Evolutionary conservation across 2,888 invertebrate genomes (phyloP).

Genomic region (Ichneumon xanthorius): DNA sequence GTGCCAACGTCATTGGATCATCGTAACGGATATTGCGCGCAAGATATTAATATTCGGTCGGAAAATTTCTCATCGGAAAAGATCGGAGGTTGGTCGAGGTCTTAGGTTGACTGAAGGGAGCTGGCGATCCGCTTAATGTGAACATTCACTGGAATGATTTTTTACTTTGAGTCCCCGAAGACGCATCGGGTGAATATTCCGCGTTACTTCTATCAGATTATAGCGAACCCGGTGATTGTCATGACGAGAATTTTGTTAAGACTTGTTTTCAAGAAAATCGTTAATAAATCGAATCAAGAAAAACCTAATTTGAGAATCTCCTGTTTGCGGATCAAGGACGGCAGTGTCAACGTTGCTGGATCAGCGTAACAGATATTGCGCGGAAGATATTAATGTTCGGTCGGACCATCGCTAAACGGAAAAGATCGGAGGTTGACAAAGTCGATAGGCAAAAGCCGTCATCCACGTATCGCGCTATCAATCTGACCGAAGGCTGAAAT

Average conservation of each 20-base stretch:
- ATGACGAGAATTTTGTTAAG: neutral
- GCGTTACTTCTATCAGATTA: neutral
- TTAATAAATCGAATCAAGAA: neutral
- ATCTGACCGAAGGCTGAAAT: constrained; percentile 73
- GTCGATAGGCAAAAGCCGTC: constrained; percentile 72
- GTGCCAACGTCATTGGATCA: too few relatives aligned
- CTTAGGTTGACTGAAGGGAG: constrained; percentile 27
- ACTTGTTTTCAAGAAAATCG: too few relatives aligned
- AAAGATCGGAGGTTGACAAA: constrained; percentile 76
- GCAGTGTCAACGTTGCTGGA: neutral
- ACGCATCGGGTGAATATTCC: neutral
- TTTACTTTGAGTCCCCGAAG: neutral
- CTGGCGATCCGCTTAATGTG: constrained; percentile 12
- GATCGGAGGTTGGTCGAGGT: neutral
- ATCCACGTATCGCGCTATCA: constrained; percentile 75
- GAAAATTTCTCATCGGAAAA: too few relatives aligned
- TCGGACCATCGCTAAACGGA: constrained; percentile 38
- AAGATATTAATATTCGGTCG: neutral
- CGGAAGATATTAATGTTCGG: constrained; percentile 2
- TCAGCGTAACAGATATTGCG: neutral
- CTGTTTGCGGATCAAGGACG: neutral
- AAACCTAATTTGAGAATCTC: neutral
- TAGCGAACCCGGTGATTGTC: neutral
- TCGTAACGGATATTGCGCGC: too few relatives aligned
- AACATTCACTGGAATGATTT: neutral